phyloP scores from a whole-genome alignment of 2,888 invertebrate genomes.

The Liopterus haemorrhoidalis region DNA sequence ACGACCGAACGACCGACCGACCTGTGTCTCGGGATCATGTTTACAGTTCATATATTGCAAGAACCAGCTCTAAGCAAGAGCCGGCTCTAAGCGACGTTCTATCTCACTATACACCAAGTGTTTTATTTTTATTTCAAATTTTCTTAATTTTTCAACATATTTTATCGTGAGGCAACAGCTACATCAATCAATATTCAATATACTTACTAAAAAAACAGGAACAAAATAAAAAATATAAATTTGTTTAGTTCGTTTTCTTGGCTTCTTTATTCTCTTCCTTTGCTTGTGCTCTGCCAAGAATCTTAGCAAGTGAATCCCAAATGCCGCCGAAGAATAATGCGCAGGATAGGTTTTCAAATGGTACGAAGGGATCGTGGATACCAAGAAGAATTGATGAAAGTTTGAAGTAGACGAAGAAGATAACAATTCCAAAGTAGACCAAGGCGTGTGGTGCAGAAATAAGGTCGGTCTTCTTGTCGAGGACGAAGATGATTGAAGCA shows the following conservation, averaged over 20 bases:
- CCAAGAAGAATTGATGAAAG: conserved; percentile 91
- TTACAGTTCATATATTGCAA: no score
- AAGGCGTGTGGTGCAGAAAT: conserved; percentile 95
- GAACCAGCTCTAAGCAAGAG: no score
- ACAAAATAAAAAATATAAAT: no score
- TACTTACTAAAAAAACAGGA: no score
- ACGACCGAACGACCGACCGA: no score
- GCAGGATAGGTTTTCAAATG: conserved; percentile 97
- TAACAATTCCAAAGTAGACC: conserved; percentile 95
- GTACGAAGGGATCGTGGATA: conserved; percentile 97
- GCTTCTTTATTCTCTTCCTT: conserved; percentile 78
- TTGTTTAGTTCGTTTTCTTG: conserved; percentile 70
- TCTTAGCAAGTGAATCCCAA: conserved; percentile 92
- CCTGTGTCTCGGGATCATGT: no score
- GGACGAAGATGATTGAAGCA: conserved; percentile 90
- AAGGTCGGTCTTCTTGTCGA: conserved; percentile 94
- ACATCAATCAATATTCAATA: no score
- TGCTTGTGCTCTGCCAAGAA: conserved; percentile 74
- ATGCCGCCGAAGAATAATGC: conserved; percentile 96
- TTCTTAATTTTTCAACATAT: no score
- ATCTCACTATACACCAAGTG: no score
- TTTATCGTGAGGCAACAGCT: no score
- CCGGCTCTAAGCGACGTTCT: no score
- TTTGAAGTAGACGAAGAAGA: conserved; percentile 96
- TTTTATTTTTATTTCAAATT: no score